Evolutionary conservation across 2,113 vertebrate species (phyloP).

Genomic region (Penelope pileata): DNA sequence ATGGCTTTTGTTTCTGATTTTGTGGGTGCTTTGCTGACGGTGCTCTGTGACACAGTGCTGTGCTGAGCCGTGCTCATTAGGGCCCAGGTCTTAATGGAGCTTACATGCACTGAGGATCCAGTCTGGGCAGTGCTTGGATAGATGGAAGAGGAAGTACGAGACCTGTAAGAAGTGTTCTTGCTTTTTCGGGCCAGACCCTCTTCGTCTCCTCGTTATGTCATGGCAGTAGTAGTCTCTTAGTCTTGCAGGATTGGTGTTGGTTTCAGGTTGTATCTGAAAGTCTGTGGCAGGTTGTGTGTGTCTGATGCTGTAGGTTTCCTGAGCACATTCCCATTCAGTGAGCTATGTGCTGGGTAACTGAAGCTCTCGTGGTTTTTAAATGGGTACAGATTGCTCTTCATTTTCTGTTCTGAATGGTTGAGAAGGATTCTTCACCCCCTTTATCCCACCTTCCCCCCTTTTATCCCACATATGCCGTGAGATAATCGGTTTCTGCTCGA

Average conservation of each 20-base stretch:
- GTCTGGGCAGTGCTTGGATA: not conserved
- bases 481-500: not conserved
- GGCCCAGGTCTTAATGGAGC: not conserved
- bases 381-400: not conserved
- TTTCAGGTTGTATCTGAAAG: not conserved
- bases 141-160: not conserved
- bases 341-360: not conserved
- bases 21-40: not conserved
- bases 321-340: accelerated
- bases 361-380: not conserved
- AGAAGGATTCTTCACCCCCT: not conserved
- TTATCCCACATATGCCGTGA: not conserved
- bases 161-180: accelerated
- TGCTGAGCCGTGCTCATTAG: not conserved
- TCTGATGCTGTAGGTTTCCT: not conserved
- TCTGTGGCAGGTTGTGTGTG: not conserved
- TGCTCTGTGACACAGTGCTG: not conserved
- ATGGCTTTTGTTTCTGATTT: not conserved
- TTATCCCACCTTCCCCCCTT: not conserved
- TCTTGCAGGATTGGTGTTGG: not conserved
- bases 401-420: not conserved
- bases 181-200: not conserved
- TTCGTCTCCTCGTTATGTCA: not conserved
- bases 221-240: not conserved
- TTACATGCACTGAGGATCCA: not conserved